Conservation (phyloP, 2,888 invertebrate genomes). For the Ecliptopera silaceata region DNA sequence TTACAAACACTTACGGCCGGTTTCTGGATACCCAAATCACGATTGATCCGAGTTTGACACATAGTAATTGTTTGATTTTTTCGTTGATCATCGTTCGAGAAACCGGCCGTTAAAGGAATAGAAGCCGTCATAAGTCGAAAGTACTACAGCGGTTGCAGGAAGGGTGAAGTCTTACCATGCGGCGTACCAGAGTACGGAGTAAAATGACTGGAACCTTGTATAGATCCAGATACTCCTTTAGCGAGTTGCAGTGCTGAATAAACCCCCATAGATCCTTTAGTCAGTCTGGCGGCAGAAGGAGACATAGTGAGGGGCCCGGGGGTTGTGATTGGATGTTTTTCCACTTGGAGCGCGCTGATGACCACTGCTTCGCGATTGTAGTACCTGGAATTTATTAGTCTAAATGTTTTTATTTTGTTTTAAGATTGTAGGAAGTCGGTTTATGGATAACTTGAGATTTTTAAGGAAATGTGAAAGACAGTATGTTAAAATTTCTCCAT, state of each 20-base stretch:
- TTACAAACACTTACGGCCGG: too few species aligned
- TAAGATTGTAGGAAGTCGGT: too few species aligned
- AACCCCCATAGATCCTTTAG: constrained; percentile 73
- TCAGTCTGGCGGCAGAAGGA: constrained; percentile 83
- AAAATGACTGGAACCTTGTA: constrained; percentile 83
- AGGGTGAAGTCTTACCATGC: constrained; percentile 54
- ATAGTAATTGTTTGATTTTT: too few species aligned
- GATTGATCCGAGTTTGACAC: too few species aligned
- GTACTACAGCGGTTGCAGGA: neutral
- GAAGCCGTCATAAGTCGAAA: too few species aligned
- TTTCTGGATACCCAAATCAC: too few species aligned
- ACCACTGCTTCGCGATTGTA: constrained; percentile 96
- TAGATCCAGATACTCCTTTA: constrained; percentile 72
- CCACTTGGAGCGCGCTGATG: constrained; percentile 95
- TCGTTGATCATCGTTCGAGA: too few species aligned
- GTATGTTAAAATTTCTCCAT: too few species aligned
- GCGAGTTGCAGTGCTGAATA: constrained; percentile 81
- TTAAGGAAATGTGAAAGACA: too few species aligned
- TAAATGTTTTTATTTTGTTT: too few species aligned
- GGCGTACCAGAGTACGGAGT: constrained; percentile 86
- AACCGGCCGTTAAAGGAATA: too few species aligned
- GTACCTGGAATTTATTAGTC: constrained; percentile 91
- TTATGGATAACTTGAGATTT: too few species aligned
- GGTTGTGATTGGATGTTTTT: constrained; percentile 94
- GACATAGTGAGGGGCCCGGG: constrained; percentile 92